phyloP scores from a whole-genome alignment of 2,888 invertebrate species.

The Zygothrica quintamaculata region DNA sequence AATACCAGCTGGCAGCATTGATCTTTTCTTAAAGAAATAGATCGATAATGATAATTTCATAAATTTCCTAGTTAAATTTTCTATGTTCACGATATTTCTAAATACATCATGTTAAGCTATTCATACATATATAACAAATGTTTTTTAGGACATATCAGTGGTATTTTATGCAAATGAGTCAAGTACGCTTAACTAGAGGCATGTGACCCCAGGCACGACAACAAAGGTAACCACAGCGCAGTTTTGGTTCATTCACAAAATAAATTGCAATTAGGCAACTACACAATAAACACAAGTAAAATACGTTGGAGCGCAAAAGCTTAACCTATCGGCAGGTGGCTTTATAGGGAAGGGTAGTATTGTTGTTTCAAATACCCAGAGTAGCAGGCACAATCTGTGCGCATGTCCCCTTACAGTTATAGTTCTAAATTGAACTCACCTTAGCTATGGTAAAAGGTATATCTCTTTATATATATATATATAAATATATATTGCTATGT shows the following conservation, averaged over 20 bases:
- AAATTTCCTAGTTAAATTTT: no score
- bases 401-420: conserved; percentile 64
- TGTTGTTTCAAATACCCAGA: conserved; percentile 17
- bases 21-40: no score
- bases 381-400: conserved; percentile 52
- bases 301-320: conserved; percentile 6
- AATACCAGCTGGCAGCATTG: no score
- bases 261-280: conserved; percentile 42
- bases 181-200: not conserved
- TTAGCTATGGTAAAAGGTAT: conserved; percentile 40
- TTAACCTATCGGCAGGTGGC: not conserved
- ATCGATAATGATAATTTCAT: no score
- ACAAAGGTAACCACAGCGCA: conserved; percentile 11
- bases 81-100: no score
- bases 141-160: not conserved
- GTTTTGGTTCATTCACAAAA: conserved; percentile 70
- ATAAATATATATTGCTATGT: no score
- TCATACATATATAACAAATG: no score
- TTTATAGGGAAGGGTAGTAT: not conserved
- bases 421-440: conserved; percentile 72
- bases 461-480: not conserved
- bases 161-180: not conserved
- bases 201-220: not conserved
- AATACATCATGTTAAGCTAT: no score
- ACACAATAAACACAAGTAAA: conserved; percentile 20